These are phyloP conservation scores for Cyprinus carpio DNA, from an alignment of 2,113 vertebrate genomes.

Conservation along the genomic window DNA sequence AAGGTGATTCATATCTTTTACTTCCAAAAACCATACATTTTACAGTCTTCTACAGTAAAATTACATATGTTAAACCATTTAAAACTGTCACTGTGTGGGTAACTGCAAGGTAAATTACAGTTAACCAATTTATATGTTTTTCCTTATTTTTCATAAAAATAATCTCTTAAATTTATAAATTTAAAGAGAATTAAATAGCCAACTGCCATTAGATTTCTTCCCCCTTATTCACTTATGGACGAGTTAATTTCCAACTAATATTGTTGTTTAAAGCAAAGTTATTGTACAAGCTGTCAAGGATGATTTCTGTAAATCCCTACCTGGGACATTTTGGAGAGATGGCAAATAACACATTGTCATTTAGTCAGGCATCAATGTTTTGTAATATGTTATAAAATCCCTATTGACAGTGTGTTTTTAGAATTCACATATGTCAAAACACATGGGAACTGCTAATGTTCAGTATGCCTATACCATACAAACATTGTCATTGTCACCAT, in stretches of 20 bases:
- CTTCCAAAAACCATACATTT: too few species aligned
- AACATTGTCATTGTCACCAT: constrained; percentile 43
- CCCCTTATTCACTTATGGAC: background rate
- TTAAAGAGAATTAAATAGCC: too few species aligned
- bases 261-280: background rate
- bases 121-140: too few species aligned
- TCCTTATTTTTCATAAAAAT: too few species aligned
- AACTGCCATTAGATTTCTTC: too few species aligned
- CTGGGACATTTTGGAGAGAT: constrained; percentile 8
- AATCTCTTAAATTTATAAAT: too few species aligned
- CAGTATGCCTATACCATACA: background rate
- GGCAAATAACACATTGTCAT: constrained; percentile 32
- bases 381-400: background rate
- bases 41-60: too few species aligned
- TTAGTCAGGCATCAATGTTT: background rate
- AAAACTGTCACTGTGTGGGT: too few species aligned
- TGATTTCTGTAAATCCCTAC: constrained; percentile 18
- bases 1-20: too few species aligned
- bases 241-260: background rate
- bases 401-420: background rate
- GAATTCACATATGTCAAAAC: constrained; percentile 16
- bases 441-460: background rate
- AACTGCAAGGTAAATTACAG: too few species aligned
- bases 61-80: too few species aligned
- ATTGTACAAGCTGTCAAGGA: background rate